Base-by-base conservation (phyloP, 2,113 vertebrate species). In the Clupea harengus region DNA sequence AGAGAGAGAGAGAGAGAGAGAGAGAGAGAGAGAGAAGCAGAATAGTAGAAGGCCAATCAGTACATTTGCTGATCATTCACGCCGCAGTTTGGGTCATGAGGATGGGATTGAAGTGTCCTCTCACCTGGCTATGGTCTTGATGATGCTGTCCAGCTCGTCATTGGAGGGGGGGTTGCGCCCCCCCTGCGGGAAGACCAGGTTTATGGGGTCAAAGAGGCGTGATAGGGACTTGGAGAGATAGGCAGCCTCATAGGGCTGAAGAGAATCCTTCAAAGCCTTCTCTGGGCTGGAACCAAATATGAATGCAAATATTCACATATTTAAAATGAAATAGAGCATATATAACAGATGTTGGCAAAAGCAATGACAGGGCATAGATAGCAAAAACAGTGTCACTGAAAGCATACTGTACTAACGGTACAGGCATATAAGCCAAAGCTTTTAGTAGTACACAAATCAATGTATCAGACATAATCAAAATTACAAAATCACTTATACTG, bases 141-240 rank as follows among this genome's bases (percentile, higher is more conserved):
- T 96, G 92, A 99, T 99, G 91, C 97, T 96, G 84, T 99, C 98
- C 89, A 99, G 95, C 87, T 99, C 98, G 0, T 99, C 98, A 20
- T 90, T 93, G 88, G 98, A 99, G 85, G 98, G 97, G 7, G 97
- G 97, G 91, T 96, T 98, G 52, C 96, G 96, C 3, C 97, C 98
- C 22, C 98, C 97, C 87, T 97, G 94, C 0, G 98, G 98, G 81
- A 99, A 99, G 83, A 99, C 97, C 2, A 99, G 96, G 91, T 99
- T 99, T 94, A 99, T 98, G 32, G 98, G 98, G 89, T 99, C 98
- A 85, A 99, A 99, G 46, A 99, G 96, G 7, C 98, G 96, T 9
- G 98, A 99, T 46, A 99, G 94, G 5, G 98, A 99, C 92, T 99
- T 99, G 90, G 98, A 99, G 17, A 99, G 94, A 92, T 99, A 99